Conservation (phyloP, 2,888 invertebrate species). For the Callyntrura sp. region DNA sequence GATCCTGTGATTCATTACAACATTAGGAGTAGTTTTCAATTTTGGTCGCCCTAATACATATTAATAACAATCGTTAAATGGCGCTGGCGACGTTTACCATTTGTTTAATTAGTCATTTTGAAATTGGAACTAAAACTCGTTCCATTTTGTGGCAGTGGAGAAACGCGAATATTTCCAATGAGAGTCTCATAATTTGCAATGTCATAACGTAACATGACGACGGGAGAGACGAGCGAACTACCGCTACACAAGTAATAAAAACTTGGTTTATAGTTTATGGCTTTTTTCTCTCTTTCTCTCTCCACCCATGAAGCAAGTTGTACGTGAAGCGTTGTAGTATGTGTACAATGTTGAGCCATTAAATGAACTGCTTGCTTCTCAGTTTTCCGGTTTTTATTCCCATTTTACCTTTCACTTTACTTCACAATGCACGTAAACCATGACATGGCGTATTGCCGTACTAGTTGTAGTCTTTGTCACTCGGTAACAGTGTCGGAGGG, state of each 20-base stretch:
- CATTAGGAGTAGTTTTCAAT: slow-evolving; percentile 38
- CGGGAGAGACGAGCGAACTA: slow-evolving; percentile 26
- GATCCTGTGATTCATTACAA: slow-evolving; percentile 26
- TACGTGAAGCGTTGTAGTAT: background rate
- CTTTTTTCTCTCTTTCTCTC: slow-evolving; percentile 37
- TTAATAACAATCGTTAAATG: slow-evolving; percentile 12
- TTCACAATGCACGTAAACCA: background rate
- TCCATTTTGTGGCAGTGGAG: background rate
- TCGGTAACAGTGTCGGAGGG: background rate
- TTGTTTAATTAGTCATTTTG: slow-evolving; percentile 51
- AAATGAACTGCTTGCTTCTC: slow-evolving; percentile 56
- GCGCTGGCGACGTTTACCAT: slow-evolving; percentile 2
- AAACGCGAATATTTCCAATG: background rate
- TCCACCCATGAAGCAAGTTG: background rate
- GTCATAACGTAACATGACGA: slow-evolving; percentile 14
- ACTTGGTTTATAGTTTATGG: slow-evolving; percentile 53
- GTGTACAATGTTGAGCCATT: slow-evolving; percentile 12
- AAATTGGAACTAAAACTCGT: slow-evolving; percentile 15
- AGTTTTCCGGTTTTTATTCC: slow-evolving; percentile 58
- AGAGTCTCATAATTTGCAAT: slow-evolving; percentile 26
- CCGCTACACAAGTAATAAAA: slow-evolving; percentile 53
- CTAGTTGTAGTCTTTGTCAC: background rate
- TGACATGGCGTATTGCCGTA: background rate
- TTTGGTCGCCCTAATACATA: slow-evolving; percentile 24
- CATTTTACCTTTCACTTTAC: slow-evolving; percentile 35